Conservation (phyloP, 2,113 vertebrate species). For the Thymallus thymallus region DNA sequence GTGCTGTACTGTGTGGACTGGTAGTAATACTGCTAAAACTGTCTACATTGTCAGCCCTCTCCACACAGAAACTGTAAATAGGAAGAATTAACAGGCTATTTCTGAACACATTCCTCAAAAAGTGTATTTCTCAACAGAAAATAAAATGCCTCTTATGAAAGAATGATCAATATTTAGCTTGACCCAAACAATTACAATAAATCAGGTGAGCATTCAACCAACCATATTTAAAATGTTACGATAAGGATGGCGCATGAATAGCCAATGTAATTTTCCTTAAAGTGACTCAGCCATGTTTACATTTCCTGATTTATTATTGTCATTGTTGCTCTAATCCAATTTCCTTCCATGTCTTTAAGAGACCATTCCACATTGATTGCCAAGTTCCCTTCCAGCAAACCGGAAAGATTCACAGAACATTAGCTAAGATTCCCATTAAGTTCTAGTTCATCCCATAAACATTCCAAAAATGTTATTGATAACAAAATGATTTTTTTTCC, state of each 20-base stretch:
- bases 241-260: constrained; percentile 23
- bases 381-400: not conserved
- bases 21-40: no score
- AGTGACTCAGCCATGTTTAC: constrained; percentile 11
- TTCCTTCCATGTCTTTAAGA: constrained; percentile 6
- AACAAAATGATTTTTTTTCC: no score
- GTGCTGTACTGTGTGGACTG: no score
- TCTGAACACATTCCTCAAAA: no score
- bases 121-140: not conserved
- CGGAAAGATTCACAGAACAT: no score
- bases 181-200: not conserved
- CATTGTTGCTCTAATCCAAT: constrained; percentile 22
- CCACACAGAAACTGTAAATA: no score
- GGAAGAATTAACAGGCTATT: no score
- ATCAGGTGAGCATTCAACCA: not conserved
- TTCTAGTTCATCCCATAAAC: no score
- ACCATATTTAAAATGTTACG: constrained; percentile 4
- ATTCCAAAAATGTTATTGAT: no score
- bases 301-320: constrained; percentile 26
- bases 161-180: not conserved
- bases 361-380: not conserved
- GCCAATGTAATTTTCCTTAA: not conserved
- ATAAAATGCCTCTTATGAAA: not conserved
- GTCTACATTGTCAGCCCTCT: no score
- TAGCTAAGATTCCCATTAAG: no score